These are phyloP conservation scores for Apodemus agrarius DNA, from an alignment of 2,797 vertebrate genomes.

Conservation along the genomic window DNA sequence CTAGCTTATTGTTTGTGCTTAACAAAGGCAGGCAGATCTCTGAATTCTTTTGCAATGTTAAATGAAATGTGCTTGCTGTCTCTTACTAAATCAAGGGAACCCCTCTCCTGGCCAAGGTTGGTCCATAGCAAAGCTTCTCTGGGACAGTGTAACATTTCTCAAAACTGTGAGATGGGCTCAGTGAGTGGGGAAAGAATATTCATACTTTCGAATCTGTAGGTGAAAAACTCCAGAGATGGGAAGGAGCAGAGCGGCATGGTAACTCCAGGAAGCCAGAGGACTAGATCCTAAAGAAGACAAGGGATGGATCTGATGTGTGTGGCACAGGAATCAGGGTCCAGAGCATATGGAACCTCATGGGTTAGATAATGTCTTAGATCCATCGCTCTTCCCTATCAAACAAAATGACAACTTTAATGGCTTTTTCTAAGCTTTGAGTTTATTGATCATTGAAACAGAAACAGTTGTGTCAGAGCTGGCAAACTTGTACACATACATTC, in stretches of 20 bases:
- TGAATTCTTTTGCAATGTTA: background rate
- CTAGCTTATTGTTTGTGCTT: background rate
- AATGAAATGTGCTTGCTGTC: background rate
- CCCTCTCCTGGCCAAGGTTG: background rate
- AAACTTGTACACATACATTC: background rate
- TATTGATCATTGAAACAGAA: constrained; percentile 72
- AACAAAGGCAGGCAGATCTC: background rate
- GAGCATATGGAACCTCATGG: background rate
- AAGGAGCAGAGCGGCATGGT: background rate
- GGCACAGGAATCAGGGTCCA: background rate
- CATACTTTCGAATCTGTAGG: too few species aligned
- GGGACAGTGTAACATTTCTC: constrained; percentile 6
- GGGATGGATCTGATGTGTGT: background rate
- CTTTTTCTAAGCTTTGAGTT: constrained; percentile 69
- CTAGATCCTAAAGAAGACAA: background rate
- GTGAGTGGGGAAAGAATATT: background rate
- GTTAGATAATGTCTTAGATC: background rate
- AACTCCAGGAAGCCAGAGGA: background rate
- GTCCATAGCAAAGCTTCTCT: background rate
- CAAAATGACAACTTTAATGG: constrained; percentile 41
- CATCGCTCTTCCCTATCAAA: constrained; percentile 37
- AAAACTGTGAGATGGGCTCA: background rate
- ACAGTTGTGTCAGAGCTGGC: constrained; percentile 47
- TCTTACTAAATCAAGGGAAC: background rate
- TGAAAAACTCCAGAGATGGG: background rate